Base-by-base conservation (phyloP, 2,797 vertebrate species). In the Muscicapa comitata region DNA sequence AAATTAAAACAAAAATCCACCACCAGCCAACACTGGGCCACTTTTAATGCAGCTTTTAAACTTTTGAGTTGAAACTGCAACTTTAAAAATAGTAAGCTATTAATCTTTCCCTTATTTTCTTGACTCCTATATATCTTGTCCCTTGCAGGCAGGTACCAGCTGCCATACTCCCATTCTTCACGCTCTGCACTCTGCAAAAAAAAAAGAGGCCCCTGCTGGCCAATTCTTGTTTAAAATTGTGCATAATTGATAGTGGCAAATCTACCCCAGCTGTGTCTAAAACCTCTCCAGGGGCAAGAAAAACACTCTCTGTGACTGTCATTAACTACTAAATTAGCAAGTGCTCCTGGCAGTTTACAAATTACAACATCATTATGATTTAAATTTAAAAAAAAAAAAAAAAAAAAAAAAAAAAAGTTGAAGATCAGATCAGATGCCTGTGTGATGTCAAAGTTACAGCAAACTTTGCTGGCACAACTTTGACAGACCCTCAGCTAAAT, bases 231-330 rank as follows among this genome's bases (percentile, higher is more conserved):
- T 95, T 96, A 96, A 97, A 97, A 97, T 75, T 78, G 91, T 92
- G 88, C 95, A 79, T 97, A 97, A 97, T 86, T 97, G 97, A 97
- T 90, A 89, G 95, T 81, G 84, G 96, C 96, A 96, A 96, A 92
- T 93, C 95, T 91, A 88, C 89, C 92, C 96, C 75, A 95, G 96
- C 93, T 85, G 91, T 67, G 84, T 63, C 93, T 94, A 92, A 94
- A 95, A 86, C 65, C 96, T 97, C 97, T 97, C 96, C 89, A 81
- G 96, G 96, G 97, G 95, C 95, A 94, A 73, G 95, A 94, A 88
- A 94, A 85, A 92, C 85, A 87, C 90, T 84, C 95, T 86, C 92
- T 47, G 45, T 58, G 94, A 92, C 96, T 89, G 95, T 92, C 95
- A 94, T 95, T 97, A 96, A 93, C 95, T 93, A 85, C 92, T 92